phyloP scores from a whole-genome alignment of 1,140 invertebrate genomes.

The Ganaspis sp. region DNA sequence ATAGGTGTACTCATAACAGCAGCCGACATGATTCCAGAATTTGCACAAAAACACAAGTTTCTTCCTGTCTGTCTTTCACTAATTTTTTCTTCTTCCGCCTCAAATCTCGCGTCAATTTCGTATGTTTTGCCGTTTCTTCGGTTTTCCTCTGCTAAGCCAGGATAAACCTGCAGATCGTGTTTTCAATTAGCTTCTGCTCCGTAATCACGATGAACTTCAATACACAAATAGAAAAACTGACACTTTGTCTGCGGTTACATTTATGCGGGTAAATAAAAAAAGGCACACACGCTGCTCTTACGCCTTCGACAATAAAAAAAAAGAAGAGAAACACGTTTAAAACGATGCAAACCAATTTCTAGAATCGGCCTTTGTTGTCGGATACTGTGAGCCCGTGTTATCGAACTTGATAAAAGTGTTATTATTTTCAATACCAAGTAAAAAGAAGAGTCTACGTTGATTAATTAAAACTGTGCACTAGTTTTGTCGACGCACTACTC shows the following conservation, averaged over 20 bases:
- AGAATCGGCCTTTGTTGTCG: constrained; percentile 11
- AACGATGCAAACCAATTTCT: constrained; percentile 10
- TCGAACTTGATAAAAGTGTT: neutral
- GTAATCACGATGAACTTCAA: neutral
- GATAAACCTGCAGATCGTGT: neutral
- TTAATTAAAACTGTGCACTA: constrained; percentile 23
- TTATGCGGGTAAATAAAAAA: constrained; percentile 25
- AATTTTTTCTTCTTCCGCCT: neutral
- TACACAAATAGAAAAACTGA: constrained; percentile 10
- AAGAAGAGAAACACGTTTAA: constrained; percentile 2
- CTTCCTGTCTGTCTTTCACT: neutral
- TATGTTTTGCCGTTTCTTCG: neutral
- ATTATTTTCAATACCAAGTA: neutral
- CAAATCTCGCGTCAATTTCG: neutral
- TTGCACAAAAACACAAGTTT: constrained; percentile 49
- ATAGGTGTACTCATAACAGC: constrained; percentile 72
- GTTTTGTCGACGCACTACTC: constrained; percentile 28
- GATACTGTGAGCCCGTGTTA: neutral
- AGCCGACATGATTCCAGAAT: constrained; percentile 63
- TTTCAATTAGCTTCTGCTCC: neutral
- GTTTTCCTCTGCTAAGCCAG: constrained; percentile 20
- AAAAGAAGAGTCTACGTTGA: constrained; percentile 19
- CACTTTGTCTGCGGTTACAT: constrained; percentile 11
- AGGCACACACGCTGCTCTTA: constrained; percentile 6
- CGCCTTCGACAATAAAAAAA: neutral